Conservation (phyloP, 2,797 vertebrate genomes). For the Bothrops alternatus region DNA sequence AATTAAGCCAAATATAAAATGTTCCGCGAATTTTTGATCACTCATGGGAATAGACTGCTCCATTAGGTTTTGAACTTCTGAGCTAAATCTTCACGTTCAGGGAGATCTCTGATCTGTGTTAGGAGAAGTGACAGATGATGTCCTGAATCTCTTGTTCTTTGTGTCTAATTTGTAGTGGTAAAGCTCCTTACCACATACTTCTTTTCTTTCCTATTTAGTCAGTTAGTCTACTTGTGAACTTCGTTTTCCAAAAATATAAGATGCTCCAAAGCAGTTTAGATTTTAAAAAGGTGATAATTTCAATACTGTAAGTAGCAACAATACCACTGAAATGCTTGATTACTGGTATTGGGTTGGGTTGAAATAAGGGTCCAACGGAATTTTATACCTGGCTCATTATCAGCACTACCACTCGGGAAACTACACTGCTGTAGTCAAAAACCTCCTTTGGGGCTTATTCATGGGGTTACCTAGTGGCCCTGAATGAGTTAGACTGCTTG, state of each 20-base stretch:
- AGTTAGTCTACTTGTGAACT: background rate
- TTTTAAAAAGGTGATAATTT: background rate
- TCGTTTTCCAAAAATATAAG: background rate
- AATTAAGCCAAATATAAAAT: slow-evolving; percentile 25
- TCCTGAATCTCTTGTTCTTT: background rate
- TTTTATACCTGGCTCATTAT: background rate
- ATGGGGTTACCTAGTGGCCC: background rate
- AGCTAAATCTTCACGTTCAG: slow-evolving; percentile 12
- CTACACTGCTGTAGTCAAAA: background rate
- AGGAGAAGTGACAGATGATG: background rate
- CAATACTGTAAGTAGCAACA: background rate
- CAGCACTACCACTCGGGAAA: background rate
- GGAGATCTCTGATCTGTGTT: background rate
- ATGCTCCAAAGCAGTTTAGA: background rate
- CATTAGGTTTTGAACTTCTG: slow-evolving; percentile 48
- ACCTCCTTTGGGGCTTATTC: background rate
- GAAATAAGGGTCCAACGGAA: background rate
- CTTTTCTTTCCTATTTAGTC: background rate
- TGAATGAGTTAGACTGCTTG: background rate
- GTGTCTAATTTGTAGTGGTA: background rate
- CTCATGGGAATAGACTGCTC: slow-evolving; percentile 37
- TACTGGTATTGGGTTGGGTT: background rate
- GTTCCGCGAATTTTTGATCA: slow-evolving; percentile 11
- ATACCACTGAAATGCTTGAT: background rate
- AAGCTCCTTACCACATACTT: background rate